These are phyloP conservation scores for Syngnathus acus DNA, from an alignment of 2,797 vertebrate genomes.

Conservation along the genomic window DNA sequence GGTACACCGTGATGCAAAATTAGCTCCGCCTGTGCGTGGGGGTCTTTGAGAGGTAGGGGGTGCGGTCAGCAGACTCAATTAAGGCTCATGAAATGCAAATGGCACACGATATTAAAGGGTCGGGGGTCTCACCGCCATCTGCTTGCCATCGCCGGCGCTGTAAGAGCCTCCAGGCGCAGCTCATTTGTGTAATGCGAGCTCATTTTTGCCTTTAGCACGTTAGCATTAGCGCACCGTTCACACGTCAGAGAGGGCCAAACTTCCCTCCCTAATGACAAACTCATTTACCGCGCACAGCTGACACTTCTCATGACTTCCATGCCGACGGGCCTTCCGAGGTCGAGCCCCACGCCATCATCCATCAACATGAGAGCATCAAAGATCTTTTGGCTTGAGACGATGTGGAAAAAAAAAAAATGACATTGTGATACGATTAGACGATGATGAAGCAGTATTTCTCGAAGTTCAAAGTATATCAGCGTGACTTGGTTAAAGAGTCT, in stretches of 20 bases:
- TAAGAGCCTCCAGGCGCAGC: conserved; percentile 64
- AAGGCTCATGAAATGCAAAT: conserved; percentile 98
- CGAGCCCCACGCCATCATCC: conserved; percentile 44
- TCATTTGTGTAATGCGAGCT: conserved; percentile 73
- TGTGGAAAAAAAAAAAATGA: neutral
- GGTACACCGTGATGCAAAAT: conserved; percentile 79
- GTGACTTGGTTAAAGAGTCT: no score
- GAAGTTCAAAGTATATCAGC: neutral
- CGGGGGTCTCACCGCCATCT: conserved; percentile 78
- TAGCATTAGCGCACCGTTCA: conserved; percentile 23
- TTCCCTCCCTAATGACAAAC: conserved; percentile 27
- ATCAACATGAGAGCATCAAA: conserved; percentile 52
- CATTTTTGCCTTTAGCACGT: conserved; percentile 53
- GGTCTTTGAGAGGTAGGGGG: conserved; percentile 22
- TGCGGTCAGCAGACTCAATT: conserved; percentile 78
- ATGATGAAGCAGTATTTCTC: neutral
- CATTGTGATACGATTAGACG: neutral
- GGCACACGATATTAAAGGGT: conserved; percentile 37
- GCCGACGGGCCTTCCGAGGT: conserved; percentile 26
- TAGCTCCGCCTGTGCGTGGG: conserved; percentile 53
- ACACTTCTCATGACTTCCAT: conserved; percentile 12
- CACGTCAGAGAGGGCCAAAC: conserved; percentile 17
- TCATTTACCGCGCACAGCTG: conserved; percentile 24
- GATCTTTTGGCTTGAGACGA: conserved; percentile 28
- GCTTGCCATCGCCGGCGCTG: conserved; percentile 74